Percentiles rank a stretch among this genome's conserved stretches.
These are phyloP conservation scores for Orthonevra nobilis DNA, from an alignment of 2,888 invertebrate species.

Conservation along the genomic window DNA sequence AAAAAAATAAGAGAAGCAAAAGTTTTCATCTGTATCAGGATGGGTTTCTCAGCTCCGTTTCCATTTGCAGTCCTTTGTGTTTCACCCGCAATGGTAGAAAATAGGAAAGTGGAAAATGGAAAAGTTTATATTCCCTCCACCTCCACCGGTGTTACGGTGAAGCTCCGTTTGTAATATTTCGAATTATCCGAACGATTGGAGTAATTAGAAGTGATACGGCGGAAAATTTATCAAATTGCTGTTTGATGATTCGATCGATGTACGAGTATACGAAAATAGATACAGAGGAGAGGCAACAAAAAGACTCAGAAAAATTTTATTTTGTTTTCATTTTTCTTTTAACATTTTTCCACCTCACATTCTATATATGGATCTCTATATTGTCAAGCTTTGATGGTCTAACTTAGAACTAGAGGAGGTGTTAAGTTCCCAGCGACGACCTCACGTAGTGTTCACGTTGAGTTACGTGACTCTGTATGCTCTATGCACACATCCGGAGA, in stretches of 20 bases:
- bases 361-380: conserved; percentile 15
- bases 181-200: conserved; percentile 58
- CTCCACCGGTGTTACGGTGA: neutral
- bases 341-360: neutral
- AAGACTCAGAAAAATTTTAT: conserved; percentile 14
- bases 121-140: conserved; percentile 13
- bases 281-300: neutral
- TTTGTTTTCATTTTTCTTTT: neutral
- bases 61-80: conserved; percentile 1
- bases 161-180: conserved; percentile 40
- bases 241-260: conserved; percentile 44
- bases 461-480: conserved; percentile 42
- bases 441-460: conserved; percentile 53
- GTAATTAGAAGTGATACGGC: conserved; percentile 64
- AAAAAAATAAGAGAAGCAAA: too few species aligned
- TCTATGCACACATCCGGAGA: neutral
- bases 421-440: conserved; percentile 54
- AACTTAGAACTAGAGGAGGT: conserved; percentile 31
- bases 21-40: conserved; percentile 43
- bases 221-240: conserved; percentile 61
- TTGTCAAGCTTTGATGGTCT: too few species aligned
- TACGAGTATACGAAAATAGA: too few species aligned
- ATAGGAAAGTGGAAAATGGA: conserved; percentile 5
- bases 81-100: neutral
- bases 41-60: neutral